Percentiles rank a stretch among this genome's conserved stretches.
Conservation (phyloP, 2,888 invertebrate species). For the Polydrusus tereticollis region DNA sequence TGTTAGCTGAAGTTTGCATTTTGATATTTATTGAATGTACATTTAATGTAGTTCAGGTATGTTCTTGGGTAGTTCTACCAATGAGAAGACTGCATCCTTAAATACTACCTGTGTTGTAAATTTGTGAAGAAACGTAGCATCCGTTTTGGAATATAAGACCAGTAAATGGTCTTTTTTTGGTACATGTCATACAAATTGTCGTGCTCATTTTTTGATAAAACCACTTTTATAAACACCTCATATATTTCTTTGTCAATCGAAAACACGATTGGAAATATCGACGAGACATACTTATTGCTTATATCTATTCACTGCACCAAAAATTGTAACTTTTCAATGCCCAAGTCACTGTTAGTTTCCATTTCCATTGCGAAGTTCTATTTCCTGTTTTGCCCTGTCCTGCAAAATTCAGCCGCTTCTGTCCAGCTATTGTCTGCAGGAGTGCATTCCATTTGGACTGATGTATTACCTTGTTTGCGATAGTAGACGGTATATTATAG, state of each 20-base stretch:
- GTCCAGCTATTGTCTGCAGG: constrained; percentile 32
- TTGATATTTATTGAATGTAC: no score
- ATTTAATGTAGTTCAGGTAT: no score
- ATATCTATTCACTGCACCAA: not conserved
- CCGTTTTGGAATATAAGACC: no score
- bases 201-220: no score
- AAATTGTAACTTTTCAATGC: constrained; percentile 2
- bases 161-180: no score
- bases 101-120: no score
- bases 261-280: not conserved
- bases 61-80: no score
- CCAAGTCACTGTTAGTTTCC: constrained; percentile 28
- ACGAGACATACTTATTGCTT: not conserved
- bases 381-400: constrained; percentile 29
- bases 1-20: no score
- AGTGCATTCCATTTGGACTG: constrained; percentile 33
- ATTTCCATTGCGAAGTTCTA: constrained; percentile 26
- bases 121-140: no score
- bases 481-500: constrained; percentile 15
- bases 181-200: no score
- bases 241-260: not conserved
- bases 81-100: no score
- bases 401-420: constrained; percentile 24
- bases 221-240: no score
- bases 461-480: constrained; percentile 34